Evolutionary conservation across 2,888 invertebrate genomes (phyloP).

Genomic region (Hesperia comma): DNA sequence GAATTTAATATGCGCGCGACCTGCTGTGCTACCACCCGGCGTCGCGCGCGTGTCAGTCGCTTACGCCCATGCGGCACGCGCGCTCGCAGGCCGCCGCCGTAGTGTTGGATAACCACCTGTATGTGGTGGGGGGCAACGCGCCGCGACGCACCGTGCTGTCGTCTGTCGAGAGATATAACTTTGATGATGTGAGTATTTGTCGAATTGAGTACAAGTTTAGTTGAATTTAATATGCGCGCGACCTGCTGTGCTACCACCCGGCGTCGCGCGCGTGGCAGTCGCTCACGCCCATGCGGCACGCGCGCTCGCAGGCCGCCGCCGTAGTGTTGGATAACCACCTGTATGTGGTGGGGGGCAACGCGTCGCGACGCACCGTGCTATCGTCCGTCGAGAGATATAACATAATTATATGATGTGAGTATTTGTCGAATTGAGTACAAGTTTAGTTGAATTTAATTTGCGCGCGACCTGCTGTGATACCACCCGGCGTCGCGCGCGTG

Average conservation of each 20-base stretch:
- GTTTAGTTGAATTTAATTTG: too few species aligned
- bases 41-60: constrained; percentile 90
- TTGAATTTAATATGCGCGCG: too few species aligned
- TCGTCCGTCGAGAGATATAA: constrained; percentile 92
- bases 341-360: constrained; percentile 95
- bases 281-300: constrained; percentile 90
- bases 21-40: constrained; percentile 92
- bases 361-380: constrained; percentile 90
- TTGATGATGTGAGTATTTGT: constrained; percentile 89
- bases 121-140: constrained; percentile 95
- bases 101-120: constrained; percentile 92
- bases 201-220: too few species aligned
- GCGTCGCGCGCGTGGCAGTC: constrained; percentile 91
- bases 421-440: too few species aligned
- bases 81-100: constrained; percentile 95
- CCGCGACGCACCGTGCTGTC: constrained; percentile 90
- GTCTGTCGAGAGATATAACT: constrained; percentile 92
- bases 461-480: constrained; percentile 91
- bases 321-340: constrained; percentile 92
- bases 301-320: constrained; percentile 94
- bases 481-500: constrained; percentile 92
- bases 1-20: too few species aligned
- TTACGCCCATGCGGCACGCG: constrained; percentile 91
- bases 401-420: constrained; percentile 89
- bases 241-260: constrained; percentile 92